Evolutionary conservation across 2,888 invertebrate genomes (phyloP), one percentile per base, ranked within the genome.

Genomic region (Exephanes ischioxanthus): DNA sequence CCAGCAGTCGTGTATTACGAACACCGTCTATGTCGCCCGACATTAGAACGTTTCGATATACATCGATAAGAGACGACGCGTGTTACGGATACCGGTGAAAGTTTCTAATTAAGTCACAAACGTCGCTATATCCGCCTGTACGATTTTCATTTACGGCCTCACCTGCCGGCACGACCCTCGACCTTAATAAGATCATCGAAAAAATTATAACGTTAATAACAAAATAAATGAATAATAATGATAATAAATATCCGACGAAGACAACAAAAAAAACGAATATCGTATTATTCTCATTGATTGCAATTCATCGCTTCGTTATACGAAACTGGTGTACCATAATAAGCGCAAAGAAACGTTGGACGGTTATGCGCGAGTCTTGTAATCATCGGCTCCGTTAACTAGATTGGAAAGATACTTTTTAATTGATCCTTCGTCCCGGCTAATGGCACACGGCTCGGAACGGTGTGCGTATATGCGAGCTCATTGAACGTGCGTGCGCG

Each of bases 401-500:
- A 85, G 85, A 85, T 85, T 85, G 85, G 85, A 85, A 81, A 85
- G 78, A 82, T 85, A 85, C 68, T 82, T 85, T 85, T 85, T 85
- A 85, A 85, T 85, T 85, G 85, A 85, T 85, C 81, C 85, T 75
- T 85, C 55, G 81, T 33, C 55, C 78, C 53, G 11, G 73, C 78
- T 82, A 66, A 85, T 82, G 81, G 78, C 75, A 61, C 78, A 63
- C 55, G 70, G 78, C 73, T 78, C 78, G 70, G 9, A 55, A 67
- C 68, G 73, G 63, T 85, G 85, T 55, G 77, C 75, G 55, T 73
- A 61, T 58, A 45, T 26, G 37, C 26, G 33, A n/a, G 3, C 11
- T 37, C 51, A 53, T 81, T 67, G 66, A 81, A 85, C 75, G 78
- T 75, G 66, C 85, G 66, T 79, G 66, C 67, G 58, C 66, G 79